A percentile compares a stretch with the other conserved stretches of the same genome.
These are phyloP conservation scores for Parascotia fuliginaria DNA, from an alignment of 2,888 invertebrate species.

Conservation along the genomic window DNA sequence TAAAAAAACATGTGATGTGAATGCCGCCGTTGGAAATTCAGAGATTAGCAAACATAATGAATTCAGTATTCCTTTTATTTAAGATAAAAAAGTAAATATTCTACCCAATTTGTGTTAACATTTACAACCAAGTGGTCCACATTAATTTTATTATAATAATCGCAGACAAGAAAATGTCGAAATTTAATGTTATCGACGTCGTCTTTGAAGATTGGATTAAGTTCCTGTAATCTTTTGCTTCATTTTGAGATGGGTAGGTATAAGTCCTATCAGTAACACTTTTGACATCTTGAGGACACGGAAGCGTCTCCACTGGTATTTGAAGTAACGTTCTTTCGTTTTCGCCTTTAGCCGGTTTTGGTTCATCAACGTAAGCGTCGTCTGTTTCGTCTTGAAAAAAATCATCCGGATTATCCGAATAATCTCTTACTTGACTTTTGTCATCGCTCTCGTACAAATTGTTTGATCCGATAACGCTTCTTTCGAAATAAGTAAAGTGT, in stretches of 20 bases:
- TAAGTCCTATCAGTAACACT: slow-evolving; percentile 86
- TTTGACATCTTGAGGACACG: slow-evolving; percentile 87
- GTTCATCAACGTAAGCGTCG: slow-evolving; percentile 71
- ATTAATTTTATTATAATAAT: slow-evolving; percentile 52
- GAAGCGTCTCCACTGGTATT: slow-evolving; percentile 85
- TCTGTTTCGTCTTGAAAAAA: slow-evolving; percentile 75
- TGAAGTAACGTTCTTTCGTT: slow-evolving; percentile 82
- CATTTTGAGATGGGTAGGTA: slow-evolving; percentile 86
- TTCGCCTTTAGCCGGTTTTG: slow-evolving; percentile 66
- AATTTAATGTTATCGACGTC: slow-evolving; percentile 38
- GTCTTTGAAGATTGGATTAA: slow-evolving; percentile 66
- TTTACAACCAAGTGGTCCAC: slow-evolving; percentile 51
- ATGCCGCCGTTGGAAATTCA: slow-evolving; percentile 35
- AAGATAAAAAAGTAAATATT: slow-evolving; percentile 37
- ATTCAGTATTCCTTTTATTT: slow-evolving; percentile 37
- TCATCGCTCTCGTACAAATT: slow-evolving; percentile 69
- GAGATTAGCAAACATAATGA: slow-evolving; percentile 37
- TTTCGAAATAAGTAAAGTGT: slow-evolving; percentile 76
- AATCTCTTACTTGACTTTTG: slow-evolving; percentile 70
- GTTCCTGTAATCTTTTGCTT: slow-evolving; percentile 81
- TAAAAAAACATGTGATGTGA: no score
- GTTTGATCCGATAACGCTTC: slow-evolving; percentile 69
- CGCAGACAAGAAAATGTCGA: slow-evolving; percentile 47
- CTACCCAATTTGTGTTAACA: slow-evolving; percentile 20
- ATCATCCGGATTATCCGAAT: slow-evolving; percentile 67